These are phyloP conservation scores for Mungos mungo DNA, from an alignment of 2,113 vertebrate genomes.

Conservation along the genomic window DNA sequence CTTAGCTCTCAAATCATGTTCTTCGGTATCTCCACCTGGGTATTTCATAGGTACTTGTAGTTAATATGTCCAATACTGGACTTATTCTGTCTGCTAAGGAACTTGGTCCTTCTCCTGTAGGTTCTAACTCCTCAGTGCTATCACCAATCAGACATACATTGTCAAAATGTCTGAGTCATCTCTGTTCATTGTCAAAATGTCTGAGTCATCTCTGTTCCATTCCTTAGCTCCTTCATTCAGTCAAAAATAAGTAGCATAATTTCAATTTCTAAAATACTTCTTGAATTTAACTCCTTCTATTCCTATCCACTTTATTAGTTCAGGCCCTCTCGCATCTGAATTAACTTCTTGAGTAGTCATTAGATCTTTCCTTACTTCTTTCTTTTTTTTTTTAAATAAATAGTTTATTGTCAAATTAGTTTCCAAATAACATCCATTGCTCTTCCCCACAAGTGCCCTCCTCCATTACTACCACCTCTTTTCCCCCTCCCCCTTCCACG, in stretches of 20 bases:
- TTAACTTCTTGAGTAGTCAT: neutral
- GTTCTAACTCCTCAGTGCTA: neutral
- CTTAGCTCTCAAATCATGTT: neutral
- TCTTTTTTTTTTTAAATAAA: neutral
- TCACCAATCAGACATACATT: neutral
- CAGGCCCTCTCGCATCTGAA: neutral
- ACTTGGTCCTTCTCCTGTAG: neutral
- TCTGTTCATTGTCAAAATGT: neutral
- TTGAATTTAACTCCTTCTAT: neutral
- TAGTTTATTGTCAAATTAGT: no score
- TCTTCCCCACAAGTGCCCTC: no score
- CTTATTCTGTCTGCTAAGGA: neutral
- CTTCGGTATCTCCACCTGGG: neutral
- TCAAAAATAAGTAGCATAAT: neutral
- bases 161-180: neutral
- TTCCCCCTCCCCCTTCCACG: no score
- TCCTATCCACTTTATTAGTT: neutral
- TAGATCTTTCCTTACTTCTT: neutral
- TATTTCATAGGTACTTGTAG: neutral
- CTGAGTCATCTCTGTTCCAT: neutral
- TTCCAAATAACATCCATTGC: no score
- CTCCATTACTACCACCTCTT: no score
- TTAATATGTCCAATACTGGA: neutral
- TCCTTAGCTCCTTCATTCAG: neutral
- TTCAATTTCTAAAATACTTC: slow-evolving; percentile 11